A percentile compares a stretch with the other conserved stretches of the same genome.
Conservation (phyloP, 2,113 vertebrate genomes). For the Gymnorhina tibicen region DNA sequence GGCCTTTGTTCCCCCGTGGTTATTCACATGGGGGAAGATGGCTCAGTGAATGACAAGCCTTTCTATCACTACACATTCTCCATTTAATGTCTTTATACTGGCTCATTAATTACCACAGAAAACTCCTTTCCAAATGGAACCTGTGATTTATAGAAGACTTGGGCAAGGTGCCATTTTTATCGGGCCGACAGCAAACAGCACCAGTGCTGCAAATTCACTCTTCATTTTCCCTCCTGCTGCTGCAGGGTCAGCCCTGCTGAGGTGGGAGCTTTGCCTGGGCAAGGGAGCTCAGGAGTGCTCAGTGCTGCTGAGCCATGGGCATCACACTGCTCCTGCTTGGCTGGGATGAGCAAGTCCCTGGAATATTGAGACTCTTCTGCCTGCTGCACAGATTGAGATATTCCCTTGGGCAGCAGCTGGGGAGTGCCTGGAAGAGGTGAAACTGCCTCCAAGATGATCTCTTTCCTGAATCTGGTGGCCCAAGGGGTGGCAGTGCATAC, state of each 20-base stretch:
- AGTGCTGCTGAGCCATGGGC: background rate
- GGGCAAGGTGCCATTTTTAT: constrained; percentile 57
- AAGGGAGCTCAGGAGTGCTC: background rate
- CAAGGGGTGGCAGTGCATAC: background rate
- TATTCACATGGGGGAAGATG: constrained; percentile 61
- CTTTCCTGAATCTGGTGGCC: background rate
- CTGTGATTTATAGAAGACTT: constrained; percentile 60
- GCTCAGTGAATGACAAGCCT: constrained; percentile 56
- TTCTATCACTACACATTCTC: constrained; percentile 49
- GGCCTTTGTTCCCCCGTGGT: constrained; percentile 55
- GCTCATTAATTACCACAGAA: constrained; percentile 69
- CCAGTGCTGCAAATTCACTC: background rate
- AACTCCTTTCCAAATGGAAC: constrained; percentile 50
- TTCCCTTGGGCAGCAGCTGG: background rate
- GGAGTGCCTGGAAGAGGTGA: background rate
- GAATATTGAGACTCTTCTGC: background rate
- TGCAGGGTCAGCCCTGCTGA: background rate
- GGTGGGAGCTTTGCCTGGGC: background rate
- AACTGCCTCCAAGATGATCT: background rate
- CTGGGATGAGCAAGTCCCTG: background rate
- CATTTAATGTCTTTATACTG: constrained; percentile 67
- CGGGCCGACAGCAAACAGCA: background rate
- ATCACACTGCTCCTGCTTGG: fast-evolving
- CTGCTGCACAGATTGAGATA: background rate
- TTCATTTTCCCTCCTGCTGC: background rate